Conservation (phyloP, 2,888 invertebrate genomes). For the Latrodectus hesperus region DNA sequence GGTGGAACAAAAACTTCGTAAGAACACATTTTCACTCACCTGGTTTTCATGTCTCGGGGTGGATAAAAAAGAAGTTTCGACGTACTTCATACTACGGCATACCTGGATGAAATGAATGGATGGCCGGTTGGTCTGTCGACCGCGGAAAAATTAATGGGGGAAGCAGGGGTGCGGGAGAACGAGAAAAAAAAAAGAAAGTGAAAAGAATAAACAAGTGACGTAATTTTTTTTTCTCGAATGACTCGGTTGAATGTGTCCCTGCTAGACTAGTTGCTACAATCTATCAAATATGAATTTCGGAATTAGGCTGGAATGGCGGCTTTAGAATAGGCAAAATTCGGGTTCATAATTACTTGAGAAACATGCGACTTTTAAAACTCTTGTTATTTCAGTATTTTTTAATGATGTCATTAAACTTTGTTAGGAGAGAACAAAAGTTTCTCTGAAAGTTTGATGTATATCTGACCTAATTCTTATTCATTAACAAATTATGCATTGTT, state of each 20-base stretch:
- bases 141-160: neutral
- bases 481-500: no score
- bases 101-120: slow-evolving; percentile 16
- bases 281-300: neutral
- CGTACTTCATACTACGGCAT: slow-evolving; percentile 40
- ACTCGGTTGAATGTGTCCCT: slow-evolving; percentile 22
- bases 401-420: no score
- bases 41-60: slow-evolving; percentile 2
- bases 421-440: no score
- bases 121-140: slow-evolving; percentile 19
- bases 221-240: slow-evolving; percentile 22
- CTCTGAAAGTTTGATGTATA: no score
- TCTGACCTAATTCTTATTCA: no score
- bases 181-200: slow-evolving; percentile 9
- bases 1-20: neutral
- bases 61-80: slow-evolving; percentile 61
- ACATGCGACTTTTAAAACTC: no score
- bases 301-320: neutral
- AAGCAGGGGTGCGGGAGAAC: slow-evolving; percentile 14
- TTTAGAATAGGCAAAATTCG: neutral
- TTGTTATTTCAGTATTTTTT: no score
- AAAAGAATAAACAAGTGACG: slow-evolving; percentile 12
- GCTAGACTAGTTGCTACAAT: neutral
- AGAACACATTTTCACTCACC: neutral
- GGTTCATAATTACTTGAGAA: no score